Percentiles rank a stretch among this genome's conserved stretches.
These are phyloP conservation scores for Lethocerus indicus DNA, from an alignment of 1,140 invertebrate species.

Conservation along the genomic window DNA sequence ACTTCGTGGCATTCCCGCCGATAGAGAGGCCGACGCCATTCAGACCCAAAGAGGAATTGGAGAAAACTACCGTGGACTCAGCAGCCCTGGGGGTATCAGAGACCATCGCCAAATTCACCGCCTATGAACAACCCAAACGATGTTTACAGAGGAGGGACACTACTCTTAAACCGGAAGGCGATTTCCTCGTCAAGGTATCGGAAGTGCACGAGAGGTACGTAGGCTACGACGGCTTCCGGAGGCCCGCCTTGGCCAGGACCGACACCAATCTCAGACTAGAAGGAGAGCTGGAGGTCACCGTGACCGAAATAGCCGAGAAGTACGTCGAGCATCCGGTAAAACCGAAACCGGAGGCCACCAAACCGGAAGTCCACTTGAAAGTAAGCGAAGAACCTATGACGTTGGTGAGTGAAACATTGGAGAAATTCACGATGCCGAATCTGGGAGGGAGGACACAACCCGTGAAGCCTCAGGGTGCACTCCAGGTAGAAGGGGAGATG, in stretches of 20 bases:
- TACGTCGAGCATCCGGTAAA: conserved; percentile 9
- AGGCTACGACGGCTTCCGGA: conserved; percentile 4
- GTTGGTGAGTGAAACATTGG: conserved; percentile 8
- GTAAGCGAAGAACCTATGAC: conserved; percentile 7
- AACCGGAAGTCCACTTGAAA: conserved; percentile 6
- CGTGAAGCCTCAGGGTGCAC: neutral
- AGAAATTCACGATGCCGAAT: no score
- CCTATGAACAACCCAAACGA: neutral
- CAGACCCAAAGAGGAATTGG: conserved; percentile 4
- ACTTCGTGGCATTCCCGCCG: conserved; percentile 10
- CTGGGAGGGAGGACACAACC: no score
- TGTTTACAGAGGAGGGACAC: neutral
- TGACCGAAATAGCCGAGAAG: conserved; percentile 13
- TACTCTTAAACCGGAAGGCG: conserved; percentile 13
- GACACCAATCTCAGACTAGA: conserved; percentile 16
- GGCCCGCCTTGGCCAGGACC: conserved; percentile 12
- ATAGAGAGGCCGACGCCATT: conserved; percentile 6
- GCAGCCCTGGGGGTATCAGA: neutral
- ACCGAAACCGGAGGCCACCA: neutral
- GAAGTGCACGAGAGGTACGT: conserved; percentile 11
- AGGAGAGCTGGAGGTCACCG: conserved; percentile 12
- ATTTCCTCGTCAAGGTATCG: conserved; percentile 6
- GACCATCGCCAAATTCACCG: conserved; percentile 6
- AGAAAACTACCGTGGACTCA: neutral
- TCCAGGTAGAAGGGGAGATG: conserved; percentile 10